Base-by-base conservation (phyloP, 2,797 vertebrate genomes). In the Sitta carolinensis region DNA sequence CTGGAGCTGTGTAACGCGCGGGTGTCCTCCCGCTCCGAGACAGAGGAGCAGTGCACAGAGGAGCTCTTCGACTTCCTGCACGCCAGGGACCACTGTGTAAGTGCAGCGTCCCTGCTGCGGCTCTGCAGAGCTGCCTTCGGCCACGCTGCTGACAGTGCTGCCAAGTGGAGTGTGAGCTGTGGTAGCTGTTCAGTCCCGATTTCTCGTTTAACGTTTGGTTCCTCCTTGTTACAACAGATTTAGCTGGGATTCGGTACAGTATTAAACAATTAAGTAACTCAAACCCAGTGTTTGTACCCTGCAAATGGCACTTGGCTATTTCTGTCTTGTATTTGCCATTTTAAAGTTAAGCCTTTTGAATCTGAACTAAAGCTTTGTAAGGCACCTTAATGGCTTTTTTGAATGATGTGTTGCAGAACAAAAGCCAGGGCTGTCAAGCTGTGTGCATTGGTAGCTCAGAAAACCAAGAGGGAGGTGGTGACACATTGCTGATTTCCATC, bases 41-140 rank as follows among this genome's bases (percentile, higher is more conserved):
- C 98, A 0, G 61, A 64, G 23, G 99, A 99, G 91, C 98, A 98
- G 15, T 99, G 99, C 95, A 99, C 98, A 3, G 99, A 99, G 95
- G 99, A 99, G 96, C 98, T 99, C 11, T 99, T 99, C 55, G 99
- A 99, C 87, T 99, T 99, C 89, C 95, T 99, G 89, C 99, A 99
- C 15, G 98, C 99, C 74, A 97, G 98, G 85, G 99, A 99, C 96
- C 99, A 99, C 95, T 99, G 99, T 36, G 99, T 99, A 97, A 98
- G 99, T 98, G 85, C 68, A 2, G 68, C 7, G 0, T 9, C 30
- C n/a, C 10, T 25, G 52, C 34, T 15, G 47, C 29, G 11, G 38
- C n/a, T 10, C 34, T 27, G 74, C 67, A 8, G 29, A 11, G 40
- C 51, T 34, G 58, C 54, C 17, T 45, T 30, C 22, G 15, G 50